Base-by-base conservation (phyloP, 2,113 vertebrate species). In the Archocentrus centrarchus region DNA sequence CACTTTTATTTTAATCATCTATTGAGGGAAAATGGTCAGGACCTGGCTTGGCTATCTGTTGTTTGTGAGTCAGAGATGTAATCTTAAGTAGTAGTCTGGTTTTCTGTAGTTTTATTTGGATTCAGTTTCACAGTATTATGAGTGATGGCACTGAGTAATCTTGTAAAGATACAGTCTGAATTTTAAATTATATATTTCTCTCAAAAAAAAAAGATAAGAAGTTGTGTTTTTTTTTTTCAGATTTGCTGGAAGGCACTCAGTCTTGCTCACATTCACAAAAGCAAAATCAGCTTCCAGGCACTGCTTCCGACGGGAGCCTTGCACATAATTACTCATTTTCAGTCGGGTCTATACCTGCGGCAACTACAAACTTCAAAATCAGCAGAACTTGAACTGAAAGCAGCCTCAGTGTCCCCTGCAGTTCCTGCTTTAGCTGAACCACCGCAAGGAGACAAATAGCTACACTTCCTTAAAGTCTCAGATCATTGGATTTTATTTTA, bases 301-400 rank as follows among this genome's bases (percentile, higher is more conserved):
- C 3, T 37, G 70, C 60, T 35, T 66, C 73, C 44, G 39, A n/a
- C 60, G 8, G n/a, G 22, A 20, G 9, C 61, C 66, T 75, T 39
- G 17, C 44, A 78, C 75, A 50, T 63, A 82, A 66, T 82, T 50
- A 82, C 41, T 85, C 22, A 53, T 86, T 77, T 84, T 87, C 18
- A 58, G 35, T 39, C 2, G 41, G 17, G 11, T 82, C 39, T 39
- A n/a, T 62, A 80, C 81, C 84, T 66, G 80, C 82, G 59, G 73
- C 60, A 0, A 1, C 50, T 7, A 37, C 10, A 79, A 79, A 88
- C 75, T 35, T 70, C 14, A 37, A 64, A 63, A 83, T 81, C 87
- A 89, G 83, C 85, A 75, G 32, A 87, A 83, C 61, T 5, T 41
- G 35, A 47, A 37, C 79, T 62, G 2, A 64, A 39, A 44, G 60